Evolutionary conservation across 2,113 vertebrate species (phyloP), one percentile per base, ranked within the genome.

Genomic region (Stomatorhinus ivindoensis): DNA sequence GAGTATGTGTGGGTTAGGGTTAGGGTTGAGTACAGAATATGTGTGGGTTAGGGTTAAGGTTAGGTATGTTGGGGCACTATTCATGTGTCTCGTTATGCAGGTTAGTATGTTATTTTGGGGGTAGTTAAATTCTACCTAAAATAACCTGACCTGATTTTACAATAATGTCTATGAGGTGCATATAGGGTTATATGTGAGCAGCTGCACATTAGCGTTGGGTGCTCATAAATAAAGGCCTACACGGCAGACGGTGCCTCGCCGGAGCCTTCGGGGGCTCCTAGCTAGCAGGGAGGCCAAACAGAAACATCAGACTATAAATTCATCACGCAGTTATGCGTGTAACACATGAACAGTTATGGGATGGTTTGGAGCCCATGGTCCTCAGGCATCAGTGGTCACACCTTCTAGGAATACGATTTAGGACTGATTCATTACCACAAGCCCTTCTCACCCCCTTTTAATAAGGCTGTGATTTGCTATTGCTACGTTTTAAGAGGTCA

Each of bases 401-500:
- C 93, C 90, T 92, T 91, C 92, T 92, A 92, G 92, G 93, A 92
- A 93, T 93, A 94, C 93, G 94, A 95, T 93, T 93, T 92, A 95
- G 93, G 91, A 51, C 90, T 87, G 87, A 86, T 87, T 91, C 87
- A 87, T 91, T 93, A 89, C 94, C 90, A 94, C 94, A 94, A 93
- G 92, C 91, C 91, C 88, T 89, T 89, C 89, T 90, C 24, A 92
- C 92, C 92, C 92, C 92, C 89, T 94, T 95, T 94, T 93, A 95
- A 92, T 93, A 91, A 92, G 55, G 92, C 94, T 94, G 94, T 95
- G 95, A 95, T 95, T 95, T 95, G 95, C 95, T 93, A 92, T 65
- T 95, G 35, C 31, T 88, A 89, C 88, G 85, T 90, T 92, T 91
- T 90, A 51, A 82, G 91, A 92, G 92, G 19, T 89, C 92, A 93